phyloP scores from a whole-genome alignment of 2,888 invertebrate species.

The Tuberolachnus salignus region DNA sequence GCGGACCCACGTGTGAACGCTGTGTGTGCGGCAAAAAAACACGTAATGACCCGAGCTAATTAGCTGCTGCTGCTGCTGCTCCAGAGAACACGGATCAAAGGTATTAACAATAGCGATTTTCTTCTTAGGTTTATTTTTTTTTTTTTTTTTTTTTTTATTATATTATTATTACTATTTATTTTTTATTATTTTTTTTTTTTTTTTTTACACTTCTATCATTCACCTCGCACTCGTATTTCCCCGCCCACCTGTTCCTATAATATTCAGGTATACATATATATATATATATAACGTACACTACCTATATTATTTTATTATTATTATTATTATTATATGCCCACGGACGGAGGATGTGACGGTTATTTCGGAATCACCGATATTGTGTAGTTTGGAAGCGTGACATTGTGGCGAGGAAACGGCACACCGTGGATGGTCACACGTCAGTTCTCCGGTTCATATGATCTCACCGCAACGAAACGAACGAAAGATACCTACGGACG shows the following conservation, averaged over 20 bases:
- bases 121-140: constrained; percentile 37
- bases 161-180: constrained; percentile 16
- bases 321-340: constrained; percentile 37
- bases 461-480: constrained; percentile 53
- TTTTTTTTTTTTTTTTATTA: background rate
- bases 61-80: too few species aligned
- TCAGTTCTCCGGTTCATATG: constrained; percentile 55
- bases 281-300: too few species aligned
- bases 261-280: too few species aligned
- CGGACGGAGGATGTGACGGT: constrained; percentile 54
- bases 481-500: too few species aligned
- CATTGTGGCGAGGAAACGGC: constrained; percentile 55
- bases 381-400: constrained; percentile 55
- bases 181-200: too few species aligned
- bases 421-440: constrained; percentile 55
- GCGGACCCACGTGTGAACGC: constrained; percentile 24
- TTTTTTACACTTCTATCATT: too few species aligned
- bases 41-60: constrained; percentile 38
- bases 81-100: constrained; percentile 51
- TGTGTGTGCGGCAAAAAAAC: constrained; percentile 42
- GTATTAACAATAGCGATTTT: constrained; percentile 56
- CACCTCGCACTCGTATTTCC: constrained; percentile 22
- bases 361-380: constrained; percentile 55
- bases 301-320: too few species aligned
- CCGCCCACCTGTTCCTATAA: constrained; percentile 10